phyloP scores from a whole-genome alignment of 2,888 invertebrate genomes.

The Cheilosia urbana region DNA sequence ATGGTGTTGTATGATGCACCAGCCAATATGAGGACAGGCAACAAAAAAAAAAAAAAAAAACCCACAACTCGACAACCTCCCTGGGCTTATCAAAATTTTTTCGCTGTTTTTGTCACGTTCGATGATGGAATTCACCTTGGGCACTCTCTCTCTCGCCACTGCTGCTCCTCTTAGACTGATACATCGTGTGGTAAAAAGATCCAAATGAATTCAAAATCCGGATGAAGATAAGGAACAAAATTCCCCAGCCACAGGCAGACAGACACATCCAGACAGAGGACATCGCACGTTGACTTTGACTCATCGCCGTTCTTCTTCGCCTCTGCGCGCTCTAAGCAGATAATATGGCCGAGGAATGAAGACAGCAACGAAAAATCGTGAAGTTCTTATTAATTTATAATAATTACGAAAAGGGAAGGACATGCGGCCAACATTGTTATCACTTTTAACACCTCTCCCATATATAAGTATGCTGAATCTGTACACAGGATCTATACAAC shows the following conservation, averaged over 20 bases:
- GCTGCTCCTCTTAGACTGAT: conserved; percentile 19
- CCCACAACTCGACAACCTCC: conserved; percentile 17
- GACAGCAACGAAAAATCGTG: conserved; percentile 21
- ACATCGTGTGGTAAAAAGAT: conserved; percentile 23
- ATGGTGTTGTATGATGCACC: neutral
- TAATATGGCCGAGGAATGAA: conserved; percentile 41
- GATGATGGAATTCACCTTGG: conserved; percentile 75
- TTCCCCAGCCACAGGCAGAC: conserved; percentile 47
- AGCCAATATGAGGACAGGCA: neutral
- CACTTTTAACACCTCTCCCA: conserved; percentile 66
- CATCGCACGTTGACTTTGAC: conserved; percentile 37
- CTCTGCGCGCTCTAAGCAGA: conserved; percentile 45
- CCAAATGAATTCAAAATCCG: conserved; percentile 74
- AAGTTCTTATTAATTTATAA: conserved; percentile 71
- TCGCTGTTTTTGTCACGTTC: conserved; percentile 75
- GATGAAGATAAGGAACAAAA: conserved; percentile 69
- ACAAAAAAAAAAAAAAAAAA: conserved; percentile 4
- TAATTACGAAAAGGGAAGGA: conserved; percentile 39
- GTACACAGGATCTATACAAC: conserved; percentile 48
- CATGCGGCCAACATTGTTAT: conserved; percentile 35
- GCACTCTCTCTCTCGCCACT: conserved; percentile 2
- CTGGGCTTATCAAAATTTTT: conserved; percentile 66
- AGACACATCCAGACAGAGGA: conserved; percentile 28
- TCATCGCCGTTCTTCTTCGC: conserved; percentile 32
- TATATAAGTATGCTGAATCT: conserved; percentile 26